A percentile compares a stretch with the other conserved stretches of the same genome.
Conservation (phyloP, 2,888 invertebrate species). For the Agrilus mali region DNA sequence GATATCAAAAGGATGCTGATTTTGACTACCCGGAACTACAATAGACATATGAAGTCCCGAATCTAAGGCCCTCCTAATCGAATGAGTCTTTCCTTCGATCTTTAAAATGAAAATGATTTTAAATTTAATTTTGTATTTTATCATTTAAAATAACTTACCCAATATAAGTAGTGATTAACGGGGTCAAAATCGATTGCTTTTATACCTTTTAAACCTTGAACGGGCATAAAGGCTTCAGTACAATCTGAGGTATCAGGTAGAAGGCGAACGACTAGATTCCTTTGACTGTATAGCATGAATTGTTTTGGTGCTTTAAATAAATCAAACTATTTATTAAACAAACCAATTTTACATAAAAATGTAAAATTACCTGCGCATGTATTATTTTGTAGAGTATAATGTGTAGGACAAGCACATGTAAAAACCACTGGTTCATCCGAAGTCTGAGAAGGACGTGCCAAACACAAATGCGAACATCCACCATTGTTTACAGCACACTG, state of each 20-base stretch:
- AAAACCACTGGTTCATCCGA: constrained; percentile 27
- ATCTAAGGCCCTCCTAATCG: constrained; percentile 56
- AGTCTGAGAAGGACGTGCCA: constrained; percentile 46
- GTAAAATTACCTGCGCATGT: constrained; percentile 51
- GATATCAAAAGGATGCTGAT: constrained; percentile 66
- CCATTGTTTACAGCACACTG: constrained; percentile 69
- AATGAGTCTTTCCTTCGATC: constrained; percentile 70
- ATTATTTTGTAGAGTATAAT: constrained; percentile 60
- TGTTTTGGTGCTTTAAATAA: constrained; percentile 60
- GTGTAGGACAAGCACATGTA: constrained; percentile 75
- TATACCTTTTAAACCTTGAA: constrained; percentile 65
- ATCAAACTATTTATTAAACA: not conserved
- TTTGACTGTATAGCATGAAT: constrained; percentile 77
- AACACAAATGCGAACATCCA: constrained; percentile 72
- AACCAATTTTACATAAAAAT: not conserved
- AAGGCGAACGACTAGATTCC: constrained; percentile 70
- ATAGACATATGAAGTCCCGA: constrained; percentile 47
- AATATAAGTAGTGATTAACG: constrained; percentile 52
- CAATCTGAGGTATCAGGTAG: constrained; percentile 68
- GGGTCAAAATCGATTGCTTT: constrained; percentile 83
- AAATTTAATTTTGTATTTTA: not conserved
- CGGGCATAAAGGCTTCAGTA: constrained; percentile 67
- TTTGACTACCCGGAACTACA: constrained; percentile 35
- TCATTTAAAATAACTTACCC: constrained; percentile 39
- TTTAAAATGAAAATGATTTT: constrained; percentile 14